phyloP scores from a whole-genome alignment of 1,140 invertebrate genomes.

The Neelides sp. region DNA sequence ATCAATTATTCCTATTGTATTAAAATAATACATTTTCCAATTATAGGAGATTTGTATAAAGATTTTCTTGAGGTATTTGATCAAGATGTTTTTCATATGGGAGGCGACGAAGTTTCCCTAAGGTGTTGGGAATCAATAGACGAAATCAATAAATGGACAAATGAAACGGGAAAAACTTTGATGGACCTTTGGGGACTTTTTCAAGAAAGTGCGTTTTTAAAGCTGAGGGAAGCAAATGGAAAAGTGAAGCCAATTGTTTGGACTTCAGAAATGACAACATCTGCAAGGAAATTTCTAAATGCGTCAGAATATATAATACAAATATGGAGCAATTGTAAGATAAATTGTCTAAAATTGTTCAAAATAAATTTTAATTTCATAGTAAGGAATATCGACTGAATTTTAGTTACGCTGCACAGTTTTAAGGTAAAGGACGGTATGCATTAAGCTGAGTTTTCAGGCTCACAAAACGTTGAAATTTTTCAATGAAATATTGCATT shows the following conservation, averaged over 20 bases:
- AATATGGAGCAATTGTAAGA: constrained; percentile 30
- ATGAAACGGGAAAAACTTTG: no score
- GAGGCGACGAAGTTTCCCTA: constrained; percentile 34
- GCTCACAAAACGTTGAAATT: no score
- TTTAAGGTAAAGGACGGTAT: no score
- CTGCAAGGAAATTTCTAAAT: constrained; percentile 9
- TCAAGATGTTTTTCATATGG: constrained; percentile 33
- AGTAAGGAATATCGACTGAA: not conserved
- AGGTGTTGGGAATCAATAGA: constrained; percentile 31
- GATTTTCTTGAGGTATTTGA: constrained; percentile 28
- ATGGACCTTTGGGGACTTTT: constrained; percentile 28
- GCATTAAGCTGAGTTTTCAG: no score
- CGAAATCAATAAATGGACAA: constrained; percentile 15
- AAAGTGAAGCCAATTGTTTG: constrained; percentile 25
- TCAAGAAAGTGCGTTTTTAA: constrained; percentile 21
- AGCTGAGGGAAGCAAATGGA: constrained; percentile 23
- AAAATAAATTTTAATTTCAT: not conserved
- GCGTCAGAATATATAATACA: constrained; percentile 33
- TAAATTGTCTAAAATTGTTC: not conserved
- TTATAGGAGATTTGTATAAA: constrained; percentile 22
- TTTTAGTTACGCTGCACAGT: constrained; percentile 3
- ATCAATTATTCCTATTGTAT: not conserved
- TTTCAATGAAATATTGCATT: no score
- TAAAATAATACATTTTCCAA: not conserved
- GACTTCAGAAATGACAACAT: constrained; percentile 28